Evolutionary conservation across 2,797 vertebrate genomes (phyloP).

Genomic region (Eleutherodactylus coqui): DNA sequence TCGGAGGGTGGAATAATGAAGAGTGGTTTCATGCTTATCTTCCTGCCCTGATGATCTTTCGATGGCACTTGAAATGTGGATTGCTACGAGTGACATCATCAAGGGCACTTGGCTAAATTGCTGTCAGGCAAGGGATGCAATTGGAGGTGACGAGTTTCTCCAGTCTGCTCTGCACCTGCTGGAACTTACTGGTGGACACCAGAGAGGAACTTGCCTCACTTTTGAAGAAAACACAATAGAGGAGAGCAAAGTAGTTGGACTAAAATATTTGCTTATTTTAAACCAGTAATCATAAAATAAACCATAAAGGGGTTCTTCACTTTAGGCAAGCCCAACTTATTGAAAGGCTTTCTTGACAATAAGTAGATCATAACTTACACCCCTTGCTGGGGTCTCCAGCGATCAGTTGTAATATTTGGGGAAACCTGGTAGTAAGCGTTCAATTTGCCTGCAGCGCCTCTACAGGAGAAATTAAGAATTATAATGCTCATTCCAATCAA

Average conservation of each 20-base stretch:
- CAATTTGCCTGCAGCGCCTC: too few relatives aligned
- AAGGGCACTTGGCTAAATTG: constrained; percentile 54
- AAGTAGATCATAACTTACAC: neutral
- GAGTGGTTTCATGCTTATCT: constrained; percentile 33
- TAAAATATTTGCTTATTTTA: neutral
- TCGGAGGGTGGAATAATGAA: constrained; percentile 49
- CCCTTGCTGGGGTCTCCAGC: neutral
- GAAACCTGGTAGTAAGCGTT: too few relatives aligned
- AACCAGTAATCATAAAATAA: neutral
- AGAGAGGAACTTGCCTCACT: neutral
- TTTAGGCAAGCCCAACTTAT: neutral
- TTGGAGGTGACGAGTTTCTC: neutral
- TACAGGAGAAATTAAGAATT: too few relatives aligned
- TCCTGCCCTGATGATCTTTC: constrained; percentile 45
- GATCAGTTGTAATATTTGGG: too few relatives aligned
- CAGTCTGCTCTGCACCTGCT: neutral
- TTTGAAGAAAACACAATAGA: neutral
- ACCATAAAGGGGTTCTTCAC: neutral
- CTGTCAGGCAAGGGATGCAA: constrained; percentile 29
- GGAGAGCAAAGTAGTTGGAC: neutral
- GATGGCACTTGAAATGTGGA: constrained; percentile 52
- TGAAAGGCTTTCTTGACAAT: neutral
- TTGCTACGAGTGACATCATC: constrained; percentile 56
- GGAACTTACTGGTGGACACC: neutral
- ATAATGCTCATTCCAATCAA: too few relatives aligned